These are phyloP conservation scores for Oscheius myriophilus DNA, from an alignment of 2,888 invertebrate genomes.

Conservation along the genomic window DNA sequence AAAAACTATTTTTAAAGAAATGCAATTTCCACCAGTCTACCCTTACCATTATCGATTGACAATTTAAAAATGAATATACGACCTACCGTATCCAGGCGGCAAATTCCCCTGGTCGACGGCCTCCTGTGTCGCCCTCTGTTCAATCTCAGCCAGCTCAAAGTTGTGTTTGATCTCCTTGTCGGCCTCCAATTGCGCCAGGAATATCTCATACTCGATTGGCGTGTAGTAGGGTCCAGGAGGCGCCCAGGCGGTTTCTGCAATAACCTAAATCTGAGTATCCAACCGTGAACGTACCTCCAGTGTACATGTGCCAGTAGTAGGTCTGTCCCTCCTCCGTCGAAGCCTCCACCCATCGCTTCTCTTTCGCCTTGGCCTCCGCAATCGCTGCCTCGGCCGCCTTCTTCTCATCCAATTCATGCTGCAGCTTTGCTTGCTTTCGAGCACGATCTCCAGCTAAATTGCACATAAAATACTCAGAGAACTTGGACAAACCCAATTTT, in stretches of 20 bases:
- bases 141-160: conserved; percentile 16
- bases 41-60: too few relatives aligned
- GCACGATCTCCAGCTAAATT: neutral
- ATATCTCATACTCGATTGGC: conserved; percentile 31
- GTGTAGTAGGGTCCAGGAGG: conserved; percentile 32
- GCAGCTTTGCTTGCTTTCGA: conserved; percentile 1
- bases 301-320: conserved; percentile 62
- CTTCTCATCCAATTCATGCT: conserved; percentile 6
- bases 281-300: conserved; percentile 43
- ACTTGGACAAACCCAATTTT: neutral
- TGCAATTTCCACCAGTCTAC: too few relatives aligned
- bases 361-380: conserved; percentile 2
- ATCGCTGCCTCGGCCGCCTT: neutral
- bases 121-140: conserved; percentile 2
- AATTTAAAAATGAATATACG: too few relatives aligned
- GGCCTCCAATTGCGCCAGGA: conserved; percentile 30
- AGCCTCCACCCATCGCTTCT: conserved; percentile 56
- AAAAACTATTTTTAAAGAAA: too few relatives aligned
- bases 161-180: conserved; percentile 16
- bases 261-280: neutral
- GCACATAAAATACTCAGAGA: too few relatives aligned
- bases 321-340: conserved; percentile 45
- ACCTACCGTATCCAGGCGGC: conserved; percentile 12
- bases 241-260: conserved; percentile 32
- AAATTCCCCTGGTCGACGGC: neutral